phyloP scores from a whole-genome alignment of 2,113 vertebrate species.

The Bambusicola thoracicus region DNA sequence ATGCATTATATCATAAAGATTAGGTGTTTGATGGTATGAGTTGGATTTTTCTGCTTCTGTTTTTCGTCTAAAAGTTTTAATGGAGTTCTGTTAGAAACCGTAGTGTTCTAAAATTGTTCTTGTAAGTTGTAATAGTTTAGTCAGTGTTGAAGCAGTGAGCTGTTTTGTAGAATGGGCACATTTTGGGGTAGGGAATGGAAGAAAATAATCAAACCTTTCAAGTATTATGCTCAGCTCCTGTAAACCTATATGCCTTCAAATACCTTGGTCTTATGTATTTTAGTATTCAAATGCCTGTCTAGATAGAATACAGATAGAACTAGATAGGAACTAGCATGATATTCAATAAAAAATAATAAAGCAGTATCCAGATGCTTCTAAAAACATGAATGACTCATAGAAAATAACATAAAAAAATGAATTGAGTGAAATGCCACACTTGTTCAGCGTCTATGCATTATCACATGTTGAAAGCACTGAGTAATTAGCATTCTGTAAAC shows the following conservation, averaged over 20 bases:
- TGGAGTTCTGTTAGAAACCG: not conserved
- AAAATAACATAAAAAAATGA: not conserved
- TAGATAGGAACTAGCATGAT: not conserved
- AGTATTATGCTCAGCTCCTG: not conserved
- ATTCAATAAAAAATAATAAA: not conserved
- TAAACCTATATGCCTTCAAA: not conserved
- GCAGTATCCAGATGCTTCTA: not conserved
- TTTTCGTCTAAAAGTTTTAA: not conserved
- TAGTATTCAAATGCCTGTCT: not conserved
- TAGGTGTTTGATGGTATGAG: not conserved
- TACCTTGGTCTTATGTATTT: not conserved
- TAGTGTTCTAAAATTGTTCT: not conserved
- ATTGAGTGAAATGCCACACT: not conserved
- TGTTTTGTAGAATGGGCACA: not conserved
- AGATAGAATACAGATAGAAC: not conserved
- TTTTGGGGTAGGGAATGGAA: not conserved
- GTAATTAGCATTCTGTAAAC: not conserved
- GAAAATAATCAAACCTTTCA: not conserved
- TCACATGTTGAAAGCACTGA: not conserved
- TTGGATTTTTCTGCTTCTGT: not conserved
- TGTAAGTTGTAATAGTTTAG: not conserved
- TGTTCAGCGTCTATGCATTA: not conserved
- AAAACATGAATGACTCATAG: not conserved
- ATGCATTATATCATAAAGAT: not conserved
- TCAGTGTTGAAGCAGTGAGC: not conserved